These are phyloP conservation scores for Xanthostigma xanthostigma DNA, from an alignment of 2,888 invertebrate species.

Conservation along the genomic window DNA sequence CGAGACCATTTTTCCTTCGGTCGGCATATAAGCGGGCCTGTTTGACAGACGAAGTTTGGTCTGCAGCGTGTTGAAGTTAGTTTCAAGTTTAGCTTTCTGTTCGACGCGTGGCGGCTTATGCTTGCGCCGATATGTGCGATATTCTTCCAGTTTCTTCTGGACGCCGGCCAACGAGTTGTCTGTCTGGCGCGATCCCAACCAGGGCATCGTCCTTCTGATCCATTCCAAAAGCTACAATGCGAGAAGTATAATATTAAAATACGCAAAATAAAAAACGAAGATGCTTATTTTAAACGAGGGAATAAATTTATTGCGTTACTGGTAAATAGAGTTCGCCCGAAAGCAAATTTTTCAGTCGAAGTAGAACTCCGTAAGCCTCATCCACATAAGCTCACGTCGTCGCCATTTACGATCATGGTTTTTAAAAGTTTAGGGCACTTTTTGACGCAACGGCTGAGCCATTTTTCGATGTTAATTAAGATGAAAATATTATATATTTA, in stretches of 20 bases:
- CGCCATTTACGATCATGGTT: too few species aligned
- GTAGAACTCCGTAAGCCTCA: background rate
- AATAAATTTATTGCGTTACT: too few species aligned
- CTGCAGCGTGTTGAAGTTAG: constrained; percentile 99
- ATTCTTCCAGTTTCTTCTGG: constrained; percentile 95
- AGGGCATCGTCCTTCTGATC: constrained; percentile 97
- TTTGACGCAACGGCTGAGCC: too few species aligned
- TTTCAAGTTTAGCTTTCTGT: constrained; percentile 97
- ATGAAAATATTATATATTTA: too few species aligned
- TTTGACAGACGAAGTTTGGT: constrained; percentile 96
- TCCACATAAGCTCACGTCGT: too few species aligned
- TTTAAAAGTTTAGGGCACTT: too few species aligned
- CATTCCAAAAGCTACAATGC: constrained; percentile 76
- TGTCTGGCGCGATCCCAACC: constrained; percentile 90
- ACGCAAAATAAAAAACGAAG: too few species aligned
- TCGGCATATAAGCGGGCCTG: constrained; percentile 97
- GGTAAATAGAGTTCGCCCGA: too few species aligned
- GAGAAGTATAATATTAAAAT: background rate
- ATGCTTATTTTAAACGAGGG: too few species aligned
- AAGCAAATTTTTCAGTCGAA: background rate
- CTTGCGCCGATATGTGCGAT: constrained; percentile 95
- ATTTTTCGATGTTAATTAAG: too few species aligned
- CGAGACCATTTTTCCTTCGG: constrained; percentile 97
- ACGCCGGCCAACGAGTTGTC: constrained; percentile 96
- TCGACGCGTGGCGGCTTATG: constrained; percentile 99